Base-by-base conservation (phyloP, 2,797 vertebrate genomes). In the Austrolebias charrua region DNA sequence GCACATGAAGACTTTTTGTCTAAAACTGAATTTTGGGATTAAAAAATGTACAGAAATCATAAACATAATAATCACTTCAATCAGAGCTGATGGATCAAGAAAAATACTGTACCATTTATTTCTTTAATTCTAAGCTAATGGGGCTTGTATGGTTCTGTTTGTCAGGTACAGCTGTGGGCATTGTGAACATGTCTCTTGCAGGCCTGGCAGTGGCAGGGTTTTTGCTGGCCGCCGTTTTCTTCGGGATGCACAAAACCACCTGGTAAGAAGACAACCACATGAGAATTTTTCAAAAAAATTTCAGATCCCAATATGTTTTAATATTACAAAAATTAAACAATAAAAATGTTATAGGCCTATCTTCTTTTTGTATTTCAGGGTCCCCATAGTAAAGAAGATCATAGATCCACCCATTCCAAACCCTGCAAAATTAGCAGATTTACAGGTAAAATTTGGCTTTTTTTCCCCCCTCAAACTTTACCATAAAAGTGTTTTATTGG, bases 351-450 rank as follows among this genome's bases (percentile, higher is more conserved):
- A 24, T 24, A 24, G 24, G 24, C 24, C 24, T 24, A 24, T 24
- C 24, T 24, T 24, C 24, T 24, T 24, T 24, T 24, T 24, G 1
- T 24, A 24, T 24, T 53, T 38, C 16, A 66, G 64, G 49, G 14
- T 66, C 35, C 46, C 46, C 16, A n/a, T 53, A 4, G 19, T 38
- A 9, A 59, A 59, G 20, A 53, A 4, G 16, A 19, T 66, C 18
- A 52, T 20, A 53, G 24, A 47, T 16, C 19, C 10, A 15, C 16
- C 55, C 4, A 13, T 59, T 1, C 64, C 64, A 24, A 38, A 66
- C 9, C 55, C 64, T 16, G 49, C 18, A 28, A 59, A 59, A 38
- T 28, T 55, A 12, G 12, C 43, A 6, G 2, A 28, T 15, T 18
- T 66, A 7, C 64, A 66, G 40, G 64, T 66, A 28, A 29, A 16